Base-by-base conservation (phyloP, 1,140 invertebrate genomes). In the Oncopeltus fasciatus region DNA sequence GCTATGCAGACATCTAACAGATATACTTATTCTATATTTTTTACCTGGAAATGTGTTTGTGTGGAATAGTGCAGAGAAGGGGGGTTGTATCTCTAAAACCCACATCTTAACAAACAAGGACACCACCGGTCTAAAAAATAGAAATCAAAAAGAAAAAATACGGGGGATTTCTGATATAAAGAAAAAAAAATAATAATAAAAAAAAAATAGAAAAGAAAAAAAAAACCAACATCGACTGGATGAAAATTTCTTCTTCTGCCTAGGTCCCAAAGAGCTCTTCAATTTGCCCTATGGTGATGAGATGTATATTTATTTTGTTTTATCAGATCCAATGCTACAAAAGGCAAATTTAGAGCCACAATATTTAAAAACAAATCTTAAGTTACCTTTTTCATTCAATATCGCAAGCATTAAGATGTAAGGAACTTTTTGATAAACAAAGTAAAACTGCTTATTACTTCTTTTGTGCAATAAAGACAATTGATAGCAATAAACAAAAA, bases 71-170 rank as follows among this genome's bases (percentile, higher is more conserved):
- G 49, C 49, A 53, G 49, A 53, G 49, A 53, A 53, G 49, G 49
- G 49, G 24, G 26, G 49, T n/a, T 53, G 49, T 53, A 14, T 51
- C 29, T 60, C 53, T 57, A 67, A 58, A 63, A 64, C 47, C 59
- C 60, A 57, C 58, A 61, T 60, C 60, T 64, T 53, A 66, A 61
- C 51, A 61, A 65, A 59, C 61, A 66, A 47, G 66, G 60, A 33
- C 56, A 60, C 51, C 57, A 64, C 26, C 60, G 44, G 21, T 65
- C 53, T 65, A 61, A 65, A 65, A 61, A 57, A 62, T 43, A 62
- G 49, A 49, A 33, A 59, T 29, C 33, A 59, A 61, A 65, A 61
- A 46, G 49, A n/a, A n/a, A n/a, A 64, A 29, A 60, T 57, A 61
- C 60, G 49, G 49, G 49, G 49, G 49, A 53, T 24, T 24, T 53